These are phyloP conservation scores for Noctua fimbriata DNA, from an alignment of 2,888 invertebrate species.

Conservation along the genomic window DNA sequence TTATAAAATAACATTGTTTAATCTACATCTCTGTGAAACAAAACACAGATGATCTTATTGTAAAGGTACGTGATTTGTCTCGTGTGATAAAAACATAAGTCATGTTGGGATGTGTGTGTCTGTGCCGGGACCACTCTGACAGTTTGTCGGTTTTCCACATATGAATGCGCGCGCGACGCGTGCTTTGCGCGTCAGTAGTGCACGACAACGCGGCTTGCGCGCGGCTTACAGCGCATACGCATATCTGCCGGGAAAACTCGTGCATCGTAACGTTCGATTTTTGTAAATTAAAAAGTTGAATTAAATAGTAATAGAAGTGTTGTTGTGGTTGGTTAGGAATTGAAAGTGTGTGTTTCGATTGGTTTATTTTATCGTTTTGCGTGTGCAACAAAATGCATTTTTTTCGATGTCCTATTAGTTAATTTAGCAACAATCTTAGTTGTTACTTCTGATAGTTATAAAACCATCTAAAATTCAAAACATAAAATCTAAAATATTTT, in stretches of 20 bases:
- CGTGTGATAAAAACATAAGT: conserved; percentile 41
- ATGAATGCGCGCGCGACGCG: conserved; percentile 80
- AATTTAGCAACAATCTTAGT: background rate
- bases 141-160: conserved; percentile 84
- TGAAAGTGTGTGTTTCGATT: conserved; percentile 38
- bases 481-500: background rate
- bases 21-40: conserved; percentile 19
- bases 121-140: conserved; percentile 69
- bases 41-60: conserved; percentile 33
- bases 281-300: conserved; percentile 30
- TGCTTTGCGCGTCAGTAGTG: conserved; percentile 83
- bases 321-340: background rate
- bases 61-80: conserved; percentile 42
- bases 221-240: conserved; percentile 77
- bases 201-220: conserved; percentile 82
- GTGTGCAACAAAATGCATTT: conserved; percentile 55
- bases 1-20: conserved; percentile 21
- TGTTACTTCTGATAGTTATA: background rate
- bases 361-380: conserved; percentile 4
- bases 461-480: conserved; percentile 8
- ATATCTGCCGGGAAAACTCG: conserved; percentile 72
- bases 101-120: conserved; percentile 64
- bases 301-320: conserved; percentile 25
- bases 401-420: conserved; percentile 38
- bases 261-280: conserved; percentile 44